Base-by-base conservation (phyloP, 2,113 vertebrate genomes). In the Nothocercus julius region DNA sequence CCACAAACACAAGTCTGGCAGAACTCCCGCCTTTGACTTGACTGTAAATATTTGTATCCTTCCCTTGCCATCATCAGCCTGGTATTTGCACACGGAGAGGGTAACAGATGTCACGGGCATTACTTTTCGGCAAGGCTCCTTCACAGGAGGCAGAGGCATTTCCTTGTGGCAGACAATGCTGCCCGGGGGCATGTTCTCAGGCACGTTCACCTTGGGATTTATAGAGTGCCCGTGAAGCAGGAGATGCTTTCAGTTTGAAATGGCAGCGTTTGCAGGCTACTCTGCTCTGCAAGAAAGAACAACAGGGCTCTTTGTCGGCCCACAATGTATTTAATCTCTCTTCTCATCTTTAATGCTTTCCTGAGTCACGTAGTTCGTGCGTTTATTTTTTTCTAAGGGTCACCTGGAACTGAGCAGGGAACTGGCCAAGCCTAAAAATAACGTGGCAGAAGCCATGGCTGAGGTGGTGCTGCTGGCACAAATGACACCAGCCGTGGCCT, bases 31-130 rank as follows among this genome's bases (percentile, higher is more conserved):
- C 44, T 53, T 87, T 2, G 1, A 78, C 72, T 96, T 84, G 44
- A 93, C 85, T 88, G 89, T 94, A 95, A 97, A 95, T 97, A 96
- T 95, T 97, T 95, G 90, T 70, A 85, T 95, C 82, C 89, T 87
- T 62, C 30, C 32, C 22, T 70, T 2, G 16, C 79, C 61, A 59
- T 74, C 91, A 92, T 40, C 70, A 95, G 89, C 44, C 64, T 81
- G 81, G 4, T 89, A 16, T 97, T 96, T 97, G 74, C 28, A 12
- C 83, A 92, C 72, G 83, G 82, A 89, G 73, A 78, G 87, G 86
- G 89, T 68, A 85, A n/a, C 79, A 85, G 85, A 83, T 40, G 45
- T 76, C 56, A 49, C 51, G 45, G 30, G 32, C 44, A 58, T 20
- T 75, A 21, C 20, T 64, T 64, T 76, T 42, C 76, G 19, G 32